Evolutionary conservation across 2,888 invertebrate genomes (phyloP).

Genomic region (Hedychridium roseum): DNA sequence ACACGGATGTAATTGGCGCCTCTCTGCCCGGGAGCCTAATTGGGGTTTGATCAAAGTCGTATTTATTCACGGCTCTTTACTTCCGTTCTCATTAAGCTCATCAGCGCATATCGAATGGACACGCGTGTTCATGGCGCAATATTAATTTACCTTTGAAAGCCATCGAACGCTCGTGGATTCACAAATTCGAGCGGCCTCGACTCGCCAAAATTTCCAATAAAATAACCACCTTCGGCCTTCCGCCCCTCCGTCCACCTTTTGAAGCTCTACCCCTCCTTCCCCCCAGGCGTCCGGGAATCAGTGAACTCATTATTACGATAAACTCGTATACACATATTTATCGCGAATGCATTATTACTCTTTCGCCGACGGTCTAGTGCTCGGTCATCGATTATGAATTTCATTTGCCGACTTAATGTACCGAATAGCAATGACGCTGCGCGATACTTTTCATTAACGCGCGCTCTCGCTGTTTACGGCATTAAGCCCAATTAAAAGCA

Average conservation of each 20-base stretch:
- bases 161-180: slow-evolving; percentile 45
- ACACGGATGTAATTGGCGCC: slow-evolving; percentile 40
- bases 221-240: slow-evolving; percentile 33
- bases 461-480: slow-evolving; percentile 46
- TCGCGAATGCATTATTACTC: slow-evolving; percentile 53
- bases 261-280: slow-evolving; percentile 10
- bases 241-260: slow-evolving; percentile 21
- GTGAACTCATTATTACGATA: slow-evolving; percentile 58
- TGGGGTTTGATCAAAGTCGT: slow-evolving; percentile 45
- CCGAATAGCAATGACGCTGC: slow-evolving; percentile 56
- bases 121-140: slow-evolving; percentile 48
- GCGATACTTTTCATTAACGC: slow-evolving; percentile 58
- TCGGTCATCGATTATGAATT: slow-evolving; percentile 58
- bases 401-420: slow-evolving; percentile 61
- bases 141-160: slow-evolving; percentile 48
- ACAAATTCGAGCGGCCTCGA: slow-evolving; percentile 41
- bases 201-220: slow-evolving; percentile 45
- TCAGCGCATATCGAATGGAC: slow-evolving; percentile 44
- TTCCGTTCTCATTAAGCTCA: slow-evolving; percentile 47
- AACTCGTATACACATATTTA: slow-evolving; percentile 53
- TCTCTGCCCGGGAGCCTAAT: slow-evolving; percentile 43
- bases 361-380: slow-evolving; percentile 43
- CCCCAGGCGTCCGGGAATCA: slow-evolving; percentile 38
- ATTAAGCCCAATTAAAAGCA: slow-evolving; percentile 57
- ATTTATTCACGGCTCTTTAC: slow-evolving; percentile 46